Evolutionary conservation across 2,888 invertebrate species (phyloP).

Genomic region (Diabrotica balteata): DNA sequence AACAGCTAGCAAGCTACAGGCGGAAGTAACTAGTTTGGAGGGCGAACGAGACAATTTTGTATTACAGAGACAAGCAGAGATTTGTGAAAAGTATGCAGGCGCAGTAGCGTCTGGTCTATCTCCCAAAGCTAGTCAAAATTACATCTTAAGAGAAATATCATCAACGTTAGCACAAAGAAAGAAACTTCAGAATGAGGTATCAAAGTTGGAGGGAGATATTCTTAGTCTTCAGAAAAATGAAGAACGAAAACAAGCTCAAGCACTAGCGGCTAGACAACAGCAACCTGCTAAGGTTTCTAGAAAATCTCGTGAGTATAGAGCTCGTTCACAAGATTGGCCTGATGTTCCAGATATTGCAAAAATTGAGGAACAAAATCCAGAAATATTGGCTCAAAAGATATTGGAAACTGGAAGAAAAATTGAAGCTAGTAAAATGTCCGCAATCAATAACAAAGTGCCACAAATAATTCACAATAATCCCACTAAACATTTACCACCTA

Average conservation of each 20-base stretch:
- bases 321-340: constrained; percentile 89
- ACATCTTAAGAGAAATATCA: constrained; percentile 85
- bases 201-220: constrained; percentile 81
- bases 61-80: constrained; percentile 76
- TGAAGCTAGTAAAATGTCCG: constrained; percentile 77
- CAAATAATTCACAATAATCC: constrained; percentile 28
- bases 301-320: constrained; percentile 74
- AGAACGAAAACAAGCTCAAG: constrained; percentile 64
- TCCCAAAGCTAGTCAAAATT: constrained; percentile 77
- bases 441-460: constrained; percentile 42
- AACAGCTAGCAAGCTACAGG: constrained; percentile 85
- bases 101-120: constrained; percentile 68
- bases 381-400: constrained; percentile 87
- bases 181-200: constrained; percentile 81
- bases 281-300: constrained; percentile 60
- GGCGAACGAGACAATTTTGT: constrained; percentile 78
- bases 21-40: constrained; percentile 80
- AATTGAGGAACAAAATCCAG: constrained; percentile 91
- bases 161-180: constrained; percentile 84
- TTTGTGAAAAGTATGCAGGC: constrained; percentile 75
- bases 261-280: constrained; percentile 49
- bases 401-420: constrained; percentile 88
- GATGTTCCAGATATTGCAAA: constrained; percentile 89
- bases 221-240: constrained; percentile 74
- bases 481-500: constrained; percentile 31